A percentile compares a stretch with the other conserved stretches of the same genome.
phyloP scores from a whole-genome alignment of 2,888 invertebrate species.

The Clusia tigrina region DNA sequence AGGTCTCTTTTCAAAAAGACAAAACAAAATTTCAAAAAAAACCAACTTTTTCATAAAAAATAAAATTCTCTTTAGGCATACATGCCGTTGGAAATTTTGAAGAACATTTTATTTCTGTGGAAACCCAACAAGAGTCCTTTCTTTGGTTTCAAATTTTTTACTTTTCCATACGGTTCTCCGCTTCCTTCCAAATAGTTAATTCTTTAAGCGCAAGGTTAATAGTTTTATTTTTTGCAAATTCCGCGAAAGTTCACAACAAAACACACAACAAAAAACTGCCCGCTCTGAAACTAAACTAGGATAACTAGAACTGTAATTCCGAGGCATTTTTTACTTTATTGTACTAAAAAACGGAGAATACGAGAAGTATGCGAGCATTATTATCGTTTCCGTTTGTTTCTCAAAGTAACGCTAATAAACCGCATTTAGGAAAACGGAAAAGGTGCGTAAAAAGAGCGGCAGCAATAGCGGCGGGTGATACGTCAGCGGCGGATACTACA shows the following conservation, averaged over 20 bases:
- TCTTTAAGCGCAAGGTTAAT: conserved; percentile 21
- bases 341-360: conserved; percentile 32
- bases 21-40: no score
- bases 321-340: conserved; percentile 50
- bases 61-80: no score
- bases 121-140: conserved; percentile 43
- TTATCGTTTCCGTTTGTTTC: conserved; percentile 50
- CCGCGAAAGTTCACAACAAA: conserved; percentile 47
- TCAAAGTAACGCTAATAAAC: conserved; percentile 32
- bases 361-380: no score
- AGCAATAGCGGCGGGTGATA: conserved; percentile 1
- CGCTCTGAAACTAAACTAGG: conserved; percentile 42
- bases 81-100: no score
- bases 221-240: conserved; percentile 41
- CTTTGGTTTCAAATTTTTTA: conserved; percentile 25
- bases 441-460: not conserved
- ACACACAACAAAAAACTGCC: conserved; percentile 33
- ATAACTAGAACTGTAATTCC: conserved; percentile 58
- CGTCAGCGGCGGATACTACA: no score
- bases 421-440: not conserved
- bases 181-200: no score
- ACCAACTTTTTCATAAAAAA: no score
- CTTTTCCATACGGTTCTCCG: not conserved
- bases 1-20: no score
- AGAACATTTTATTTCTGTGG: not conserved